Percentiles rank a stretch among this genome's conserved stretches.
Conservation (phyloP, 2,888 invertebrate species). For the Hydrotaea diabolus region DNA sequence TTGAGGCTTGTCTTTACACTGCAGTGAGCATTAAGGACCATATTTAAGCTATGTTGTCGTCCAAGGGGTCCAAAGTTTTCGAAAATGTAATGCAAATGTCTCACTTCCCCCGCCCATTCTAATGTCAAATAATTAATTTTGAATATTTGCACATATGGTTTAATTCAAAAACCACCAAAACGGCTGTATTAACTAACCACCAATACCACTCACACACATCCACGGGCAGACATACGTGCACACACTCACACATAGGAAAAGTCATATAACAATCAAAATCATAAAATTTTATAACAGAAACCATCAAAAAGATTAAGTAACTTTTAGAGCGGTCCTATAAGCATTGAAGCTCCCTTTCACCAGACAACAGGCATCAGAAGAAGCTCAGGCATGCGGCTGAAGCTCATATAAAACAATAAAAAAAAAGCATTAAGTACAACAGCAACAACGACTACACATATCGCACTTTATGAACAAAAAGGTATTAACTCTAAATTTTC, state of each 20-base stretch:
- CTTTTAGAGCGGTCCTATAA: slow-evolving; percentile 57
- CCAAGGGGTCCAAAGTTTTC: no score
- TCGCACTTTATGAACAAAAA: no score
- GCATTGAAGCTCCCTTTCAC: slow-evolving; percentile 45
- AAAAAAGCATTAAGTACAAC: slow-evolving; percentile 41
- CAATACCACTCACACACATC: not conserved
- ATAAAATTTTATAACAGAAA: slow-evolving; percentile 66
- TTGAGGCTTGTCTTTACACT: no score
- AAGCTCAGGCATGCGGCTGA: not conserved
- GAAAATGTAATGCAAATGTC: no score
- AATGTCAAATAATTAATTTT: slow-evolving; percentile 63
- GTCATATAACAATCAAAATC: slow-evolving; percentile 64
- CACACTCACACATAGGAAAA: not conserved
- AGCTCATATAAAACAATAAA: slow-evolving; percentile 62
- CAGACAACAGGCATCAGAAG: not conserved
- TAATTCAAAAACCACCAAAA: slow-evolving; percentile 45
- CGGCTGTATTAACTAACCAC: slow-evolving; percentile 13
- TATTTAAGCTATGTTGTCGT: no score
- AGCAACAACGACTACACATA: no score
- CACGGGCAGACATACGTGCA: slow-evolving; percentile 1
- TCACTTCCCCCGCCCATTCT: not conserved
- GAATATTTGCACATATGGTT: slow-evolving; percentile 66
- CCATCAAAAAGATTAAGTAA: slow-evolving; percentile 68
- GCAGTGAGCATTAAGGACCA: no score
- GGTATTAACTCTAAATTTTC: no score